Evolutionary conservation across 2,888 invertebrate species (phyloP), one percentile per base, ranked within the genome.

Genomic region (Acholoe squamosa): DNA sequence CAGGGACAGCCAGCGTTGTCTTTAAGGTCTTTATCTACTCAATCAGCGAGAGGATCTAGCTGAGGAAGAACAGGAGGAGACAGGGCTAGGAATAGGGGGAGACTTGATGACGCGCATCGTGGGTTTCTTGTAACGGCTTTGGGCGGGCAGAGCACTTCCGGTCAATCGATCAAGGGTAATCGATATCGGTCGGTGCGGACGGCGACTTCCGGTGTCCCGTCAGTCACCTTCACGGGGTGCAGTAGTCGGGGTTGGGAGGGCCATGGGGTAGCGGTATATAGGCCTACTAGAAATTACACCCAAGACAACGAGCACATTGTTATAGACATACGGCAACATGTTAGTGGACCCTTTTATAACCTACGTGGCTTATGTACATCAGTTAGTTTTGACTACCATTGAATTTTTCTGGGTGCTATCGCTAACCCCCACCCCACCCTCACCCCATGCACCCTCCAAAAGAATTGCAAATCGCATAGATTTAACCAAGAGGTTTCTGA

Each of bases 111-210:
- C 43, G 61, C 71, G 28, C 25, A 28, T 16, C 28, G 71, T 25
- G 25, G 28, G 31, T 71, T 71, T 71, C 71, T 71, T 71, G 71
- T 71, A 71, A 71, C 71, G 71, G 71, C 71, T 71, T 71, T 25
- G n/a, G 28, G 71, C 31, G 28, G 71, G 71, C 71, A 28, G 28
- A 28, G 28, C 28, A 71, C 71, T 71, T 71, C 71, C 71, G 71
- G 71, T 71, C 71, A 3, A 71, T 71, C 71, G 71, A 71, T 71
- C 31, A 28, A 16, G n/a, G 71, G 71, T 71, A 71, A 71, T 71
- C 71, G 71, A 71, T 71, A 71, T 71, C 31, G 71, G 71, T 71
- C 71, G 71, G 71, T 71, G 71, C 71, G 71, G 71, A 71, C 71
- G 3, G 71, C 71, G 71, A 28, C 71, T 71, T 71, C 71, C 71